Conservation (phyloP, 2,113 vertebrate species). For the Chaetodon trifascialis region DNA sequence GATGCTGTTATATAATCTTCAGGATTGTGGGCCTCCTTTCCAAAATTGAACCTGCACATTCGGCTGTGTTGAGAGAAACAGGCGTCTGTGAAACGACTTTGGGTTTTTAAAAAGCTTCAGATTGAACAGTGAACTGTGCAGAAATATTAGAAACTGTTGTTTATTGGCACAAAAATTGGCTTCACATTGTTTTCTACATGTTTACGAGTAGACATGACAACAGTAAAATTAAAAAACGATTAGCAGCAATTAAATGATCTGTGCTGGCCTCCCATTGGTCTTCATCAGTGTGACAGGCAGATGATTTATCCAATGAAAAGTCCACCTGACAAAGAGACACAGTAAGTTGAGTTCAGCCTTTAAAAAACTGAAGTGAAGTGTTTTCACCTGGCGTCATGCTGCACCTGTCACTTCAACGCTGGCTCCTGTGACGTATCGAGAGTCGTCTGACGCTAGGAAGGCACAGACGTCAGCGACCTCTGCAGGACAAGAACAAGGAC, state of each 20-base stretch:
- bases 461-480: conserved; percentile 91
- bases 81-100: not conserved
- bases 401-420: conserved; percentile 90
- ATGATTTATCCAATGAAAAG: conserved; percentile 82
- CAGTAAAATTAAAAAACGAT: not conserved
- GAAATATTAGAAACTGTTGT: not conserved
- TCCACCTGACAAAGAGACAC: conserved; percentile 74
- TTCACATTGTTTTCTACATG: not conserved
- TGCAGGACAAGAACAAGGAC: conserved; percentile 46
- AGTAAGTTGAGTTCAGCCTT: not conserved
- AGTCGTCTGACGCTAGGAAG: conserved; percentile 91
- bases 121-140: not conserved
- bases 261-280: not conserved
- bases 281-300: not conserved
- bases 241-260: not conserved
- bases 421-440: conserved; percentile 89
- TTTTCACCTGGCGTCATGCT: not conserved
- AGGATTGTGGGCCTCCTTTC: not conserved
- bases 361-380: not conserved
- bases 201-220: not conserved
- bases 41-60: not conserved
- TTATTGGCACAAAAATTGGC: conserved; percentile 27
- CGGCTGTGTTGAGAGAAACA: not conserved
- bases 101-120: not conserved
- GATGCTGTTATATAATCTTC: not conserved